These are phyloP conservation scores for Crambe crambe DNA, from an alignment of 37 sponge, comb jelly and placozoan species.

Conservation along the genomic window DNA sequence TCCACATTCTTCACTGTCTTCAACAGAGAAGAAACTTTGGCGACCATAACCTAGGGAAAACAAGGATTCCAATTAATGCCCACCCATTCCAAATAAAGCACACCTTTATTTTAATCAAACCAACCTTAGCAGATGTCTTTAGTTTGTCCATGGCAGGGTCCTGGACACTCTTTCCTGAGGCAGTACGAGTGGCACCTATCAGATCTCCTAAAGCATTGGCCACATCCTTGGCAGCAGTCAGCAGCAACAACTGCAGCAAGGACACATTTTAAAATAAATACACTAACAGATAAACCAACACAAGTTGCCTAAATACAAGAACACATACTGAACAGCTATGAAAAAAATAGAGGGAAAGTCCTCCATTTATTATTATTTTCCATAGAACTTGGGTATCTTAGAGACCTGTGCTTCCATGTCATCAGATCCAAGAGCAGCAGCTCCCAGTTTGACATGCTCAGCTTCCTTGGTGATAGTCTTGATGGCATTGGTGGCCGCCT, in stretches of 20 bases:
- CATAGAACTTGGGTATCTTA: neutral
- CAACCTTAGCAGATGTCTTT: conserved; percentile 88
- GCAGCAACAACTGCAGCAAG: conserved; percentile 45
- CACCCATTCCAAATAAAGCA: neutral
- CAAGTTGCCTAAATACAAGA: neutral
- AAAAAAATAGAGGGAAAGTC: too few species aligned
- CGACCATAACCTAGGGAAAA: conserved; percentile 67
- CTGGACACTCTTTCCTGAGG: conserved; percentile 85
- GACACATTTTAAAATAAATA: neutral
- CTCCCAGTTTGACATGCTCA: conserved; percentile 84
- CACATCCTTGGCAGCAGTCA: conserved; percentile 94
- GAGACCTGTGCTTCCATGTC: conserved; percentile 86
- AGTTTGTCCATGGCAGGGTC: conserved; percentile 89
- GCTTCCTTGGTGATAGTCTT: conserved; percentile 64
- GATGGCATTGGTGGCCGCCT: conserved; percentile 67
- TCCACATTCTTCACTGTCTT: conserved; percentile 98
- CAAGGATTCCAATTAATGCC: neutral
- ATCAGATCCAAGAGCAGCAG: conserved; percentile 79
- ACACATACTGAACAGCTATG: neutral
- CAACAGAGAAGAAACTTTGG: conserved; percentile 83
- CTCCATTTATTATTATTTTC: neutral
- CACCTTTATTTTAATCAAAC: too few species aligned
- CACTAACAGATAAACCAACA: neutral
- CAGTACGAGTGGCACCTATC: conserved; percentile 82
- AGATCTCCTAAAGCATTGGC: conserved; percentile 83